Conservation (phyloP, 2,797 vertebrate species). For the Sparus aurata region DNA sequence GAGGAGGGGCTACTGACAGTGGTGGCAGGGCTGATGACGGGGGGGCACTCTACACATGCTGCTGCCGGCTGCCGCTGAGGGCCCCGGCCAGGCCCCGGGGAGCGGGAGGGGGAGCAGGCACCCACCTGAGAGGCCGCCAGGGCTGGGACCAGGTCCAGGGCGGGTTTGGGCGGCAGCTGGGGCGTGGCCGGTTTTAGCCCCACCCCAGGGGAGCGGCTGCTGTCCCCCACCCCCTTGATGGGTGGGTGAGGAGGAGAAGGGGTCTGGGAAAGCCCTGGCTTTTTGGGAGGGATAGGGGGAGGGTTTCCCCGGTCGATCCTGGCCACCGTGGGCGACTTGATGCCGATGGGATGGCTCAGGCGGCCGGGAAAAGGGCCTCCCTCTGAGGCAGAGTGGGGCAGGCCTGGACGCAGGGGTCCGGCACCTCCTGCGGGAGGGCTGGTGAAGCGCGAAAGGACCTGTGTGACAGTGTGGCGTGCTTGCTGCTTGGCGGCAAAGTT, state of each 20-base stretch:
- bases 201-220: conserved; percentile 88
- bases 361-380: conserved; percentile 89
- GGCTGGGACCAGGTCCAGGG: conserved; percentile 98
- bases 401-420: conserved; percentile 82
- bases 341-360: conserved; percentile 85
- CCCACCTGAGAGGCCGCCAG: conserved; percentile 99
- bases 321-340: conserved; percentile 92
- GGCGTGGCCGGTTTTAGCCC: conserved; percentile 92
- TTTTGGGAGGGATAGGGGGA: conserved; percentile 99
- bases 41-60: conserved; percentile 96
- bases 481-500: conserved; percentile 95
- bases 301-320: conserved; percentile 98
- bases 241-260: conserved; percentile 95
- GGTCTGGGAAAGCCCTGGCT: conserved; percentile 97
- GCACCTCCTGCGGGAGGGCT: conserved; percentile 87
- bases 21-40: conserved; percentile 88
- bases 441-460: conserved; percentile 97
- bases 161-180: conserved; percentile 98
- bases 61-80: conserved; percentile 87
- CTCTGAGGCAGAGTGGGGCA: conserved; percentile 88
- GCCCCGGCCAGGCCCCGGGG: conserved; percentile 82
- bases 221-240: conserved; percentile 92
- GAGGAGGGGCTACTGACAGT: conserved; percentile 91
- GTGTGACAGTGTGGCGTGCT: conserved; percentile 97
- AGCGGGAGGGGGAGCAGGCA: conserved; percentile 89